Conservation (phyloP, 2,888 invertebrate genomes). For the Pomacea canaliculata region DNA sequence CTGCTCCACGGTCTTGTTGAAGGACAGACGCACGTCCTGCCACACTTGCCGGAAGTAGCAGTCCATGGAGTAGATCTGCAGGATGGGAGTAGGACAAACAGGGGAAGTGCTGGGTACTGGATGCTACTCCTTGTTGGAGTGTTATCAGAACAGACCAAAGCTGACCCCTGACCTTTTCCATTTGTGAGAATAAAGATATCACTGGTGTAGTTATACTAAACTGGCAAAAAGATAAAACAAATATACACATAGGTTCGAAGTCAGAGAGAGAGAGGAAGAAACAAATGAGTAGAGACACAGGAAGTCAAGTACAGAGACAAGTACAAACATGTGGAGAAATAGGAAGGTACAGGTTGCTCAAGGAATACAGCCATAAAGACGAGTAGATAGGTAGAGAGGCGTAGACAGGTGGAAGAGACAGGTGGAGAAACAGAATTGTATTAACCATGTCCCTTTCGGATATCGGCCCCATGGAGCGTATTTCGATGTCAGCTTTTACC, state of each 20-base stretch:
- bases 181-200: too few species aligned
- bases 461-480: slow-evolving; percentile 87
- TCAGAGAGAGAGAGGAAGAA: slow-evolving; percentile 6
- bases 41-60: slow-evolving; percentile 57
- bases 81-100: background rate
- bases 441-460: slow-evolving; percentile 87
- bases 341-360: too few species aligned
- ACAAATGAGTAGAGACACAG: too few species aligned
- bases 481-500: slow-evolving; percentile 85
- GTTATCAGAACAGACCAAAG: too few species aligned
- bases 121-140: too few species aligned
- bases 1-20: slow-evolving; percentile 42
- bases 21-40: slow-evolving; percentile 50
- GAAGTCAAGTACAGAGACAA: too few species aligned
- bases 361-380: too few species aligned
- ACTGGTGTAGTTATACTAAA: background rate
- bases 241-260: background rate
- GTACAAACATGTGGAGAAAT: too few species aligned
- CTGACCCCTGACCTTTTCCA: too few species aligned
- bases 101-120: too few species aligned
- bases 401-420: too few species aligned
- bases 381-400: too few species aligned
- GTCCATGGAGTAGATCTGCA: slow-evolving; percentile 52
- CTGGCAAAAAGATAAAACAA: background rate
- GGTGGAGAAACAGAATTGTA: background rate